Base-by-base conservation (phyloP, 1,140 invertebrate genomes). In the Procambarus virginalis region DNA sequence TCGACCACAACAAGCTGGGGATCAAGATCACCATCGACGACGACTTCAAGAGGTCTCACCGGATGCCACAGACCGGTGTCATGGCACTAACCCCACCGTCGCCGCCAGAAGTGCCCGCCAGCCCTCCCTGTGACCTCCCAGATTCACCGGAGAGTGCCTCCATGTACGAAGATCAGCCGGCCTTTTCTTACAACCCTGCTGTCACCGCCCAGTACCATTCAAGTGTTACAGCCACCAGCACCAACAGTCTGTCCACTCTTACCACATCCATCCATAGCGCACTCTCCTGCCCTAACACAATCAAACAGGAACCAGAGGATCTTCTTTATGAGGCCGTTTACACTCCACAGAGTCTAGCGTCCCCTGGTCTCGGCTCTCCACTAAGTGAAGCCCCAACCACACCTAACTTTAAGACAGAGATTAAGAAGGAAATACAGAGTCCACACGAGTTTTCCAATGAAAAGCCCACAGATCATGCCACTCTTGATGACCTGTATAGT, bases 131-230 rank as follows among this genome's bases (percentile, higher is more conserved):
- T 93, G 96, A 96, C 68, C 96, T 95, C 2, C 97, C 97, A 0
- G 96, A 97, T 91, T 97, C 96, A 0, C 97, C 97, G 0, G 97
- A 97, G 92, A 96, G 96, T 48, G 96, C 96, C 46, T 96, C 95
- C 73, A 96, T 96, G 93, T 97, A 97, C 93, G 96, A 97, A 83
- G 97, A 97, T 75, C 88, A 84, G 70, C 84, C 84, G 20, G 81
- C 81, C 85, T 91, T 82, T 68, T 80, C 55, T 45, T 91, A 86
- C 85, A 86, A 70, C 83, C 81, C 89, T 51, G 64, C 79, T 49
- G 60, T 73, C 76, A 86, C 89, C 86, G 75, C 81, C 82, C 84
- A 84, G 45, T 91, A 83, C 80, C 86, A 89, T 81, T 55, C 76
- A 55, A 49, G 20, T 51, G 73, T 46, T n/a, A n/a, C 48, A 22